Percentiles rank a stretch among this genome's conserved stretches.
These are phyloP conservation scores for Tinea semifulvella DNA, from an alignment of 2,888 invertebrate genomes.

Conservation along the genomic window DNA sequence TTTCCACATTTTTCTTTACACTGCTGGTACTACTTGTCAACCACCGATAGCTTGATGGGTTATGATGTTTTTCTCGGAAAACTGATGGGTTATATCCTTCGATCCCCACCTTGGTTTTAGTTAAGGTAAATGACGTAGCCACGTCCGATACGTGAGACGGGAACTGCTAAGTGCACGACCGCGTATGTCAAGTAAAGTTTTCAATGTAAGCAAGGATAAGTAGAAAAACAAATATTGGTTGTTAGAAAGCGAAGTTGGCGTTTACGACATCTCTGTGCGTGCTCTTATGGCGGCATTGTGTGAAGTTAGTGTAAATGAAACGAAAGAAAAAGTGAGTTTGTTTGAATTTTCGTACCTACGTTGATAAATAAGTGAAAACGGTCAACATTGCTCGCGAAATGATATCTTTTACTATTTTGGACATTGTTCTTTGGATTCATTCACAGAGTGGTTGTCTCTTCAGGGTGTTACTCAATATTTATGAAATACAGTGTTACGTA, in stretches of 20 bases:
- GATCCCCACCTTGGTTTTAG: constrained; percentile 43
- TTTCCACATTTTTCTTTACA: constrained; percentile 42
- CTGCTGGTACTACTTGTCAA: constrained; percentile 31
- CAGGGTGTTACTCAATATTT: too few species aligned
- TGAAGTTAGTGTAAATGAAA: constrained; percentile 52
- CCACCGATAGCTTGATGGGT: constrained; percentile 45
- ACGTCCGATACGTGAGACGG: background rate
- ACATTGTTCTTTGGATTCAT: background rate
- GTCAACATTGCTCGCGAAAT: constrained; percentile 1
- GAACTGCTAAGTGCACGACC: constrained; percentile 40
- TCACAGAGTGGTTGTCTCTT: constrained; percentile 1
- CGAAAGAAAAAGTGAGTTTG: constrained; percentile 64
- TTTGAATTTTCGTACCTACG: constrained; percentile 49
- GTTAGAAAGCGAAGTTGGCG: constrained; percentile 61
- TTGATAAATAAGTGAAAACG: constrained; percentile 20
- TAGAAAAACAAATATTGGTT: constrained; percentile 63
- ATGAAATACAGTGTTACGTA: too few species aligned
- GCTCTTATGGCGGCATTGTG: constrained; percentile 38
- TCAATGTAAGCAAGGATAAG: constrained; percentile 46
- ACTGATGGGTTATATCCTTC: constrained; percentile 59
- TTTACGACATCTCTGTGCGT: constrained; percentile 44
- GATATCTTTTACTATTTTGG: background rate
- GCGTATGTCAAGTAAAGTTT: constrained; percentile 28
- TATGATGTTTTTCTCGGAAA: constrained; percentile 58
- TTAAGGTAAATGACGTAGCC: constrained; percentile 22